Base-by-base conservation (phyloP, 2,888 invertebrate genomes). In the Xanthia icteritia region DNA sequence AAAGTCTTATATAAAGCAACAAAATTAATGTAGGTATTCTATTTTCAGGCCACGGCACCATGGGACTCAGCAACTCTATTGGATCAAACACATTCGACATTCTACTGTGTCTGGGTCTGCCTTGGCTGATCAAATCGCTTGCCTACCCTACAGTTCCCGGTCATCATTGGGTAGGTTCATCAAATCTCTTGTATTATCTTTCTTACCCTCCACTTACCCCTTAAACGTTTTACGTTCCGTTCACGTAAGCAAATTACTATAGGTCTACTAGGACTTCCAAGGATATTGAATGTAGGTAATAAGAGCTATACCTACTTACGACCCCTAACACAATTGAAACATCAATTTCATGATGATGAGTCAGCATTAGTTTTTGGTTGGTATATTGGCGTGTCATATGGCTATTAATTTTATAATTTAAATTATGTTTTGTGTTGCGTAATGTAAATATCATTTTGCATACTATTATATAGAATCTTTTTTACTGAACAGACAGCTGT, bases 11-110 rank as follows among this genome's bases (percentile, higher is more conserved):
- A 45, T 45, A 45, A 70, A 71, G 20, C 17, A 72, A 51, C 4
- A 27, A 23, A 11, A 51, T 42, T 31, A 42, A 56, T 0, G 23
- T n/a, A n/a, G n/a, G n/a, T 9, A 11, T 82, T 60, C 61, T 23
- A 61, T 75, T 94, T 94, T 36, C 90, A 98, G 98, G 98, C 48
- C 97, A 97, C 89, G 98, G 98, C 15, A 97, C 97, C 27, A 98
- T 98, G 98, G 98, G 98, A 0, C 97, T 98, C 76, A 98, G 98
- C 91, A 98, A 98, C 93, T 97, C 98, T 1, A 98, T 98, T 67
- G 98, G 98, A 31, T 98, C 98, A 2, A 98, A 98, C 91, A 98
- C 98, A 0, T 98, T 98, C 90, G 98, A 98, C 91, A 98, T 98
- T 54, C 94, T 98, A 9, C 95, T 98, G 2, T 98, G 98, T 86